A percentile compares a stretch with the other conserved stretches of the same genome.
phyloP scores from a whole-genome alignment of 37 sponge, comb jelly and placozoan genomes.

The Ephydatia muelleri region DNA sequence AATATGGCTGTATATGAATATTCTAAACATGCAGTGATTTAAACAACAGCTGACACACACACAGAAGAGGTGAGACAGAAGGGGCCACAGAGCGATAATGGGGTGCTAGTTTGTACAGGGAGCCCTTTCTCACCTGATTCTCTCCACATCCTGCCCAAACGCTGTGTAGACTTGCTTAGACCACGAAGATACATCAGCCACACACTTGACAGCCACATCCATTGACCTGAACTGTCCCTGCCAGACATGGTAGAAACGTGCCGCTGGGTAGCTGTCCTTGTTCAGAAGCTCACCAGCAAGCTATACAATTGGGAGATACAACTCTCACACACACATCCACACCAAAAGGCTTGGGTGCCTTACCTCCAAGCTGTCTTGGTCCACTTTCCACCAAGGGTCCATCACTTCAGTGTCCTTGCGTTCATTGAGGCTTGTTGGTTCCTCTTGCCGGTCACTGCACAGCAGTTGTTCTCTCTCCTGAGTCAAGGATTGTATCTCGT shows the following conservation, averaged over 20 bases:
- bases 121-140: constrained; percentile 26
- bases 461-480: no score
- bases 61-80: no score
- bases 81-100: no score
- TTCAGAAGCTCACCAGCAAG: not conserved
- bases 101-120: no score
- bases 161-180: not conserved
- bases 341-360: not conserved
- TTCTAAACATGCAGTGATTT: no score
- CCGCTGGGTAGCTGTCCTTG: not conserved
- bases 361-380: not conserved
- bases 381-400: not conserved
- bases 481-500: not conserved
- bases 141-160: constrained; percentile 37
- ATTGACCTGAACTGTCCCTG: constrained; percentile 28
- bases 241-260: constrained; percentile 36
- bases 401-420: not conserved
- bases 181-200: constrained; percentile 26
- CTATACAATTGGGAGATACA: not conserved
- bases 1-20: no score
- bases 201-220: constrained; percentile 27
- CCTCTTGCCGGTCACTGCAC: not conserved
- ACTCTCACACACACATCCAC: not conserved
- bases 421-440: not conserved
- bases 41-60: no score